Percentiles rank a stretch among this genome's conserved stretches.
Evolutionary conservation across 2,113 vertebrate species (phyloP).

Genomic region (Calyptomena viridis): DNA sequence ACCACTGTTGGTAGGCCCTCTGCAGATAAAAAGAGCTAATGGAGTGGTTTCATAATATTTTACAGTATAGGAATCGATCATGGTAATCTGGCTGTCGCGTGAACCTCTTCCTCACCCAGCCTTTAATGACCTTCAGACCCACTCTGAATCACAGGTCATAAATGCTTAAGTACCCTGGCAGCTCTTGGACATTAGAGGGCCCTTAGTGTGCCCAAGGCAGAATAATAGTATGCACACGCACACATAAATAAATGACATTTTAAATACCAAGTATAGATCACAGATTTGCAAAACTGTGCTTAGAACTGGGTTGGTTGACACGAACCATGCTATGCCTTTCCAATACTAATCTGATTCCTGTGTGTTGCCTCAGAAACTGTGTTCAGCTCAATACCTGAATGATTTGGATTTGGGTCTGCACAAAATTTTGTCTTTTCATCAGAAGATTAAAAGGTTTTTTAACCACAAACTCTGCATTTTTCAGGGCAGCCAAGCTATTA

Average conservation of each 20-base stretch:
- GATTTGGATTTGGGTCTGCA: neutral
- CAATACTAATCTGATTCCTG: neutral
- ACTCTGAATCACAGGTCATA: neutral
- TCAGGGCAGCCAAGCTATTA: neutral
- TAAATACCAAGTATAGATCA: neutral
- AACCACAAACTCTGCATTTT: neutral
- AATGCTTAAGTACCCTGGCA: slow-evolving; percentile 1
- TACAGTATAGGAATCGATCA: neutral
- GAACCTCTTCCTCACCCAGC: neutral
- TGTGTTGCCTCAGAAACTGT: neutral
- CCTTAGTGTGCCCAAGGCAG: neutral
- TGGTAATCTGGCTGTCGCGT: neutral
- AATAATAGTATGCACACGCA: neutral
- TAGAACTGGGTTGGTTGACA: neutral
- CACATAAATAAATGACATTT: neutral
- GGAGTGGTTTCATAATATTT: neutral
- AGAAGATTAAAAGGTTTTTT: neutral
- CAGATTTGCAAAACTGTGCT: neutral
- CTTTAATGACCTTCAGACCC: slow-evolving; percentile 47
- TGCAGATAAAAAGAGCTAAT: neutral
- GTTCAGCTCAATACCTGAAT: neutral
- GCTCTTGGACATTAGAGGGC: neutral
- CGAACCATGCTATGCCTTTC: neutral
- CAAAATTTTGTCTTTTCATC: neutral
- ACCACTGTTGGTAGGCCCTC: neutral